Base-by-base conservation (phyloP, 2,797 vertebrate species). In the Hephaestus fuliginosus region DNA sequence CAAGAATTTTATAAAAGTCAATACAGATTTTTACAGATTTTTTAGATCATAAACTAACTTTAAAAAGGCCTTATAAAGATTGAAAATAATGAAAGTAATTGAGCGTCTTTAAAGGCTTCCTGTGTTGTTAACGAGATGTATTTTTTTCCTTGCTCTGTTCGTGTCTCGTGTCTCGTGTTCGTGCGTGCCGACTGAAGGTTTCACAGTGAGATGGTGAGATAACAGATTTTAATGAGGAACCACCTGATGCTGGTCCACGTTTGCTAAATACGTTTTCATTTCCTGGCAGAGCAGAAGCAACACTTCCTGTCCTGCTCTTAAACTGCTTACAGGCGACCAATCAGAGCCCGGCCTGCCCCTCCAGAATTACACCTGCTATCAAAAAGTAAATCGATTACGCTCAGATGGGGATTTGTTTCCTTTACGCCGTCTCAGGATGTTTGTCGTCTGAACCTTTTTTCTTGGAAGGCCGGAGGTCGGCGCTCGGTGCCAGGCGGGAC, bases 371-470 rank as follows among this genome's bases (percentile, higher is more conserved):
- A 46, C 10, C 44, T 30, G 46, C 46, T 25, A 15, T 66, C 46
- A 39, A 75, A 64, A 20, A 8, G 20, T 3, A 13, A 10, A 30
- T 49, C 5, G 25, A 74, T 62, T 4, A 49, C 5, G 5, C 11
- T 4, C 0, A 5, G 25, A 4, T 56, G 51, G 51, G 13, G 20
- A 74, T 43, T 7, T 9, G 51, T 17, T 41, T 60, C 43, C 36
- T 7, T 60, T 14, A 66, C 49, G 14, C 17, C 0, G 48, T 33
- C 56, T 69, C 71, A 20, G 70, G 66, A 41, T 51, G 66, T 57
- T 25, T 56, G 67, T 52, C 1, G 62, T 53, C 68, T 63, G 17
- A 39, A 44, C 0, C 13, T 1, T 33, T 17, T 62, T 76, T 25
- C 43, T 33, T 28, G 11, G 65, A 41, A 76, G 20, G 63, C 46